Conservation (phyloP, 2,888 invertebrate genomes). For the Drosophila ustulata region DNA sequence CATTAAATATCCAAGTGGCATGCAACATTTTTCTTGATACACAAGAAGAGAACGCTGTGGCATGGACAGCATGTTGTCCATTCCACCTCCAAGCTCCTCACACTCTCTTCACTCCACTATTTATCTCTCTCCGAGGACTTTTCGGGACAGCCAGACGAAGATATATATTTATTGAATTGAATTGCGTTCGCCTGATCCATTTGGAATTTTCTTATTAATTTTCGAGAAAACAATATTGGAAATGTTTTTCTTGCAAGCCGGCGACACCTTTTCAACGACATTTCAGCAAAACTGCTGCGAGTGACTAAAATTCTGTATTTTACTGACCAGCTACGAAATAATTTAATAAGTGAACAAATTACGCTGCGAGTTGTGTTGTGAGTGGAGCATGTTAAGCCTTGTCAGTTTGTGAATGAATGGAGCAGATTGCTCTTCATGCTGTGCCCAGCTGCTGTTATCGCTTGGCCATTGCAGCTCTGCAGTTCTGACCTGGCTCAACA, state of each 20-base stretch:
- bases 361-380: neutral
- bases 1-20: conserved; percentile 78
- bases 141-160: conserved; percentile 28
- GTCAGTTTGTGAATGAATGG: conserved; percentile 18
- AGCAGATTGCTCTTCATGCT: conserved; percentile 16
- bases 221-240: conserved; percentile 17
- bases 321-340: neutral
- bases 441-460: conserved; percentile 34
- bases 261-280: neutral
- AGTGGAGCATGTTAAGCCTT: conserved; percentile 14
- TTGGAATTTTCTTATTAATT: conserved; percentile 55
- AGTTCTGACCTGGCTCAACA: conserved; percentile 20
- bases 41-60: conserved; percentile 19
- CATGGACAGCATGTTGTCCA: conserved; percentile 46
- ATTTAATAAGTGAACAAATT: neutral
- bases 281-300: neutral
- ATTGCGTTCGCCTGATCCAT: conserved; percentile 22
- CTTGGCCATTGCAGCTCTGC: conserved; percentile 9
- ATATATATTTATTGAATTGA: conserved; percentile 58
- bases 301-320: neutral
- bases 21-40: conserved; percentile 70
- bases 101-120: conserved; percentile 22
- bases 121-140: conserved; percentile 48
- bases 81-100: neutral
- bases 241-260: neutral